These are phyloP conservation scores for Diadumene lineata DNA, from an alignment of 92 coral and sea anemone genomes.

Conservation along the genomic window DNA sequence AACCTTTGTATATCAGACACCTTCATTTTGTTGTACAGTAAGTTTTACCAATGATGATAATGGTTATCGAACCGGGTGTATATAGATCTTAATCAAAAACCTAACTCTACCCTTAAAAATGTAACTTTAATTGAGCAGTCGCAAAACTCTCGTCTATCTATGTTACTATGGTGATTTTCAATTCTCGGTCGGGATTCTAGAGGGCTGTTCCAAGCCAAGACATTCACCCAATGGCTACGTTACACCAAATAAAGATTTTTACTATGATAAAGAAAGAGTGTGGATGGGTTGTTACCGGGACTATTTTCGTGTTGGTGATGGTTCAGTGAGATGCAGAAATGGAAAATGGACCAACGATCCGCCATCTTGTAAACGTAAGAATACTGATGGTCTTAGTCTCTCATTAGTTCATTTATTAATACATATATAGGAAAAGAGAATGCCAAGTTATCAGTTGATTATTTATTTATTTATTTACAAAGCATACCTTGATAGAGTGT, in stretches of 20 bases:
- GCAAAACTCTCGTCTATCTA: not conserved
- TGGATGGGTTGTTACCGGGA: conserved; percentile 51
- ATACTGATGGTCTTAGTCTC: not conserved
- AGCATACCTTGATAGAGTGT: no score
- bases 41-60: no score
- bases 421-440: no score
- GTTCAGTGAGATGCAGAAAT: not conserved
- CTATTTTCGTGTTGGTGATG: conserved; percentile 33
- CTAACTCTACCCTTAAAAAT: no score
- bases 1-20: no score
- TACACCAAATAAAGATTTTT: conserved; percentile 18
- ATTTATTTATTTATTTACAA: no score
- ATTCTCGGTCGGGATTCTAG: conserved; percentile 17
- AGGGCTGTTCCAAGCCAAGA: conserved; percentile 34
- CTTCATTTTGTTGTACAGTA: no score
- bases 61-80: no score
- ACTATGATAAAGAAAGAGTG: conserved; percentile 39
- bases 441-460: no score
- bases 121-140: not conserved
- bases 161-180: conserved; percentile 7
- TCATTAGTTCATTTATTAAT: no score
- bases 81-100: no score
- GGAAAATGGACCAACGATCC: conserved; percentile 49
- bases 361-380: conserved; percentile 49
- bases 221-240: conserved; percentile 41